Base-by-base conservation (phyloP, 2,113 vertebrate genomes). In the Coptodon rendalli region DNA sequence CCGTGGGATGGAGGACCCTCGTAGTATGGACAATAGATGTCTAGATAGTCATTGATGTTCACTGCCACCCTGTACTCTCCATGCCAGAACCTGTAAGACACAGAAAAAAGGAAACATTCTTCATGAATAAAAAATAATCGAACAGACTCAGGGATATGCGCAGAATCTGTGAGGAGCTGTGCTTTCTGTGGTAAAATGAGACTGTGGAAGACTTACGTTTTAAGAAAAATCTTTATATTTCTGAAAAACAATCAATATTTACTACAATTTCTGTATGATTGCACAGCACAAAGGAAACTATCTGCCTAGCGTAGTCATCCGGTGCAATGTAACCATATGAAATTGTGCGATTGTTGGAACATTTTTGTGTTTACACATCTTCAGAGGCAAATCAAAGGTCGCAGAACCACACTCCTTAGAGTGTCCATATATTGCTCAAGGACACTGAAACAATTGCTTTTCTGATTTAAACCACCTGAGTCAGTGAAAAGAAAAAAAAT, bases 31-130 rank as follows among this genome's bases (percentile, higher is more conserved):
- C 98, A 99, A 96, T 98, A 99, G 96, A 99, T 98, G 94, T 99
- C 98, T 97, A 99, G 96, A 90, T 99, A 99, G 96, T 99, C 98
- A 5, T 99, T 99, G 93, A 99, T 99, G 96, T 97, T 98, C 90
- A 99, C 98, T 38, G 98, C 97, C 92, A 99, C 98, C 1, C 97
- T 97, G 96, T 98, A 99, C 87, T 98, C 98, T 1, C 97, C 97
- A 1, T 97, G 96, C 92, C 97, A 98, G 89, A 99, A 99, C 97
- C 98, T 99, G 95, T 7, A 16, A 73, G 31, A 84, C 82, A 93
- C 10, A 86, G 7, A 48, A 17, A 0, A 1, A 83, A 54, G 1
- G n/a, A 80, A 73, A 5, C 19, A 5, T 19, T 27, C 7, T 38
- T 82, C 11, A 73, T 57, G 73, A 57, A 86, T 31, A 27, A 86